Percentiles rank a stretch among this genome's conserved stretches.
phyloP scores from a whole-genome alignment of 2,888 invertebrate genomes.

The Tetropium fuscum region DNA sequence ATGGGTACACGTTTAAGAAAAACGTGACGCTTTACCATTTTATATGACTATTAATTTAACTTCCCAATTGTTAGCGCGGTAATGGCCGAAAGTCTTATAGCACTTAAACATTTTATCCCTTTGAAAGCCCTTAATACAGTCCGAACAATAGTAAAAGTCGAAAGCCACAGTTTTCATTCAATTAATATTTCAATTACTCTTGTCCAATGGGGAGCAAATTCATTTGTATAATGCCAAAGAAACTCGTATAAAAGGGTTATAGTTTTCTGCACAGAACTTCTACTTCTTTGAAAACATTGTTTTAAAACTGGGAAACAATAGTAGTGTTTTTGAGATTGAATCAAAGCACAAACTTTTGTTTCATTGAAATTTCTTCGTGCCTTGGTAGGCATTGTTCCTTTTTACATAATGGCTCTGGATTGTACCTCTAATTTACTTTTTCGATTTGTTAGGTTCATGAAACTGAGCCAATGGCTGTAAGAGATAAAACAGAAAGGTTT shows the following conservation, averaged over 20 bases:
- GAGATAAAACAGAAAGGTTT: no score
- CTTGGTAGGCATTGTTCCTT: constrained; percentile 20
- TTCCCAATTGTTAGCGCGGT: constrained; percentile 36
- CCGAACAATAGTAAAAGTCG: constrained; percentile 57
- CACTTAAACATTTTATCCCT: constrained; percentile 54
- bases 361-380: constrained; percentile 38
- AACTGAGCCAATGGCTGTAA: no score
- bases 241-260: constrained; percentile 58
- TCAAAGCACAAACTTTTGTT: constrained; percentile 44
- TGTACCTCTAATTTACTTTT: constrained; percentile 30
- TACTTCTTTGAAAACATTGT: constrained; percentile 58
- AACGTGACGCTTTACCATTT: no score
- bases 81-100: constrained; percentile 41
- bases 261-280: constrained; percentile 56
- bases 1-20: no score
- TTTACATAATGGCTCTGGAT: constrained; percentile 10
- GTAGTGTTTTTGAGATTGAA: constrained; percentile 53
- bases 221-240: constrained; percentile 56
- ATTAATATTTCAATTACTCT: constrained; percentile 65
- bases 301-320: constrained; percentile 57
- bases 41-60: constrained; percentile 39
- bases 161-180: constrained; percentile 64
- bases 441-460: no score
- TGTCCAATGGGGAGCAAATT: constrained; percentile 61
- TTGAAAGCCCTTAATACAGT: constrained; percentile 55